Evolutionary conservation across 2,888 invertebrate species (phyloP).

Genomic region (Apamea crenata): DNA sequence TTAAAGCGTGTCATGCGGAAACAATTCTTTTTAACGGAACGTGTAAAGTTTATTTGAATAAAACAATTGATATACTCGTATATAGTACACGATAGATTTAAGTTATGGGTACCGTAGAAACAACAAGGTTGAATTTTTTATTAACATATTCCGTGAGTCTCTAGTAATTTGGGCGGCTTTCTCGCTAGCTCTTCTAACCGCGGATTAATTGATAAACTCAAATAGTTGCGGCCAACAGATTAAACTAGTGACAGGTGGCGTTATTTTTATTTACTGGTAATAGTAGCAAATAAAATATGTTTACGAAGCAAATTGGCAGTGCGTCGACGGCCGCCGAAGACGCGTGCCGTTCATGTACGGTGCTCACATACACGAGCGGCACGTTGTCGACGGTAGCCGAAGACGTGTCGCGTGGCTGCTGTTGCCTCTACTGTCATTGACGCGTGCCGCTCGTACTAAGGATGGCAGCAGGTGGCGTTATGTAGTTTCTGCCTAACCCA

Average conservation of each 20-base stretch:
- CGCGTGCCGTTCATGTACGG: not conserved
- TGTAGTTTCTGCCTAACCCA: not conserved
- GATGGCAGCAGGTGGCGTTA: not conserved
- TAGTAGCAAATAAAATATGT: not conserved
- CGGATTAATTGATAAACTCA: not conserved
- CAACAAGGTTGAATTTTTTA: no score
- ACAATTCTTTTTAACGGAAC: not conserved
- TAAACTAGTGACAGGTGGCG: not conserved
- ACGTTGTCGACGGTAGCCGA: not conserved
- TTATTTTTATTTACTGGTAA: not conserved
- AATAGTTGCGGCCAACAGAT: not conserved
- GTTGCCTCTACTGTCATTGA: no score
- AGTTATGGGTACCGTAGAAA: not conserved
- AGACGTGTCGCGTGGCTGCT: not conserved
- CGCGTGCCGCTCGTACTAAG: not conserved
- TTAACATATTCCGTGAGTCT: not conserved
- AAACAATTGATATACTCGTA: not conserved
- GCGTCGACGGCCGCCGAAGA: no score
- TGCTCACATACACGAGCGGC: not conserved
- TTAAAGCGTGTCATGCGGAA: not conserved
- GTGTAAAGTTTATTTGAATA: not conserved
- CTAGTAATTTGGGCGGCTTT: not conserved
- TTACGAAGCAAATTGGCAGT: not conserved
- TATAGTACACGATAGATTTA: not conserved
- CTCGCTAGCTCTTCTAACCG: not conserved